Evolutionary conservation across 2,888 invertebrate species (phyloP).

Genomic region (Acrocera orbiculus): DNA sequence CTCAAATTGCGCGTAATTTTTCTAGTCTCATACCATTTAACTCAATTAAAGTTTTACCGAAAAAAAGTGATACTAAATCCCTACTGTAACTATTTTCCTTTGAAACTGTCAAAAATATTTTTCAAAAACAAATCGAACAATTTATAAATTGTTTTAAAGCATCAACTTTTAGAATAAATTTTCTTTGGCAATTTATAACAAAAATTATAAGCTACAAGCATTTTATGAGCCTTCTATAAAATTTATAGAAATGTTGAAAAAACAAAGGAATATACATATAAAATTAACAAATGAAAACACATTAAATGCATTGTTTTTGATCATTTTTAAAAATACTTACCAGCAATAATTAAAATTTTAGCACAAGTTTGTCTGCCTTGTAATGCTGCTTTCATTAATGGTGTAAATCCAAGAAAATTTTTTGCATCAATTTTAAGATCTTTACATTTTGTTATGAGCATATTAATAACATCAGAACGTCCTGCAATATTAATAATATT

Average conservation of each 20-base stretch:
- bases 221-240: no score
- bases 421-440: conserved; percentile 49
- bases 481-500: conserved; percentile 32
- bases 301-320: neutral
- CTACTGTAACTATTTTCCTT: no score
- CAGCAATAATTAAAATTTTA: conserved; percentile 52
- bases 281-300: neutral
- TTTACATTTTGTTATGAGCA: conserved; percentile 43
- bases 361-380: conserved; percentile 59
- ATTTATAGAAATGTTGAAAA: neutral
- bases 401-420: conserved; percentile 52
- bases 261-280: neutral
- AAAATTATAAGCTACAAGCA: no score
- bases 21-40: no score
- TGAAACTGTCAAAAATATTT: no score
- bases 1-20: no score
- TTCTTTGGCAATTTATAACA: no score
- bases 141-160: no score
- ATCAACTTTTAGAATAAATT: no score
- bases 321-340: conserved; percentile 29
- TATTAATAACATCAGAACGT: conserved; percentile 49
- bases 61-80: no score
- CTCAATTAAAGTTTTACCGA: no score
- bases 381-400: conserved; percentile 56
- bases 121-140: no score